phyloP scores from a whole-genome alignment of 2,888 invertebrate genomes.

The Drosophila formosana region DNA sequence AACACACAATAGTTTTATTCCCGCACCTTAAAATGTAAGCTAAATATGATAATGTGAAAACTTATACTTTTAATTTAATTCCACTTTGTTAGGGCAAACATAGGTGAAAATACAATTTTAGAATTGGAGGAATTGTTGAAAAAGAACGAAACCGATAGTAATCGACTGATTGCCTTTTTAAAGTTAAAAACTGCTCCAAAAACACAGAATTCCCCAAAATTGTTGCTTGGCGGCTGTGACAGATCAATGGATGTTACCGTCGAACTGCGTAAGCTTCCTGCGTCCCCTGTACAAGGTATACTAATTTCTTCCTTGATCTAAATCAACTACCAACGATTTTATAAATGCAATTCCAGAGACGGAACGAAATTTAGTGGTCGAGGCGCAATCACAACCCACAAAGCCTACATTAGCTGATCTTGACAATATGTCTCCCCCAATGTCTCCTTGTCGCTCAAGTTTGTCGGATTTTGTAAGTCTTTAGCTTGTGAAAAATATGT shows the following conservation, averaged over 20 bases:
- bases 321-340: background rate
- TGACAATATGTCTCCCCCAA: background rate
- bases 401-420: background rate
- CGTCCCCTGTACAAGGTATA: background rate
- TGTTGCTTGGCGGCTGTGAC: constrained; percentile 23
- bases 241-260: constrained; percentile 49
- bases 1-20: background rate
- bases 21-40: background rate
- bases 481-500: background rate
- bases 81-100: constrained; percentile 19
- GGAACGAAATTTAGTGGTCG: background rate
- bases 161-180: constrained; percentile 29
- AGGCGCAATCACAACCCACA: constrained; percentile 20
- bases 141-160: background rate
- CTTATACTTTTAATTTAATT: background rate
- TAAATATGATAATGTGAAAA: background rate
- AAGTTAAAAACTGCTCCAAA: constrained; percentile 18
- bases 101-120: constrained; percentile 27
- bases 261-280: constrained; percentile 30
- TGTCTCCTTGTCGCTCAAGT: background rate
- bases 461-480: background rate
- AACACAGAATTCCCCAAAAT: background rate
- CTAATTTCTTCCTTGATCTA: background rate
- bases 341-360: background rate
- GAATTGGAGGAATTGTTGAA: constrained; percentile 43